Evolutionary conservation across 2,797 vertebrate genomes (phyloP), one percentile per base, ranked within the genome.

Genomic region (Sebastes itinus): DNA sequence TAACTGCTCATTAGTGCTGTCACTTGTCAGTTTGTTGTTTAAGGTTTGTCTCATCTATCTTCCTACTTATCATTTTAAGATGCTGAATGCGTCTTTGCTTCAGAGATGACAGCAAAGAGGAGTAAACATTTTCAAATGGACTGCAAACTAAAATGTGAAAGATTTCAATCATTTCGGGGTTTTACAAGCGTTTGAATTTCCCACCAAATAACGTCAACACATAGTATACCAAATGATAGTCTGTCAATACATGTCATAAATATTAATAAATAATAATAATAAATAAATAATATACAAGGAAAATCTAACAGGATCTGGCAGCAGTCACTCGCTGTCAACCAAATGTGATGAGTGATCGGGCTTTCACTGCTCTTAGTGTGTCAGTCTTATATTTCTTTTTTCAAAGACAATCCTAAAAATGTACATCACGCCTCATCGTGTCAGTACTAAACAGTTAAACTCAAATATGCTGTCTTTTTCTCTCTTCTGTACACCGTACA

Each of bases 381-480:
- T 42, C 38, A 42, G 38, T 42, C 52, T 70, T 65, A 8, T 12
- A 2, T 59, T 74, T 56, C n/a, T 62, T 8, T 52, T 59, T 27
- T 64, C 8, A 33, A 18, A 73, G 30, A n/a, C n/a, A 68, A 70
- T 65, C 78, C 54, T 64, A 49, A 72, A 80, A 61, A 65, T 66
- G 49, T 75, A 54, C n/a, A 56, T 78, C 23, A 18, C 12, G 20
- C 23, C 72, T 69, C 46, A 64, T 87, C 72, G 42, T 68, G 42
- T 35, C 69, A 52, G 52, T 16, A 61, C 42, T 77, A 78, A 13
- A 77, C 33, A 23, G 33, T 32, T 59, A 75, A 87, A 75, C 12
- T 8, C 49, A 77, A 52, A 81, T 18, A 25, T 30, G 11, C 42
- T 33, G 35, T 32, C 6, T 32, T 9, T 46, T 27, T 56, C 28